Conservation (phyloP, 2,888 invertebrate species). For the Ommatoiulus sabulosus region DNA sequence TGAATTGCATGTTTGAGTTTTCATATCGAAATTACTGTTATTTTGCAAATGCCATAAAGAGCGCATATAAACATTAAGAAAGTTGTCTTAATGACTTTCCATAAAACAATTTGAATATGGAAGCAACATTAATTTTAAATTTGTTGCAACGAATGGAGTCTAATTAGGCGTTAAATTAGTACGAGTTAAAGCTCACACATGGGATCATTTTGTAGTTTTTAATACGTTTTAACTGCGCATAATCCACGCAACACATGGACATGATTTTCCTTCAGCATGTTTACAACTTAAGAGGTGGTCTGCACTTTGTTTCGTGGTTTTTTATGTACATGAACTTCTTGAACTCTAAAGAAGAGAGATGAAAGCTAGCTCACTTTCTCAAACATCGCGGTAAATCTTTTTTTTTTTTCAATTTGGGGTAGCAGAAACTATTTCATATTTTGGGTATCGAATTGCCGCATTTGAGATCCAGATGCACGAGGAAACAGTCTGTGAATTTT, state of each 20-base stretch:
- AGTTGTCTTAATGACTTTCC: too few relatives aligned
- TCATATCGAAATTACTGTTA: too few relatives aligned
- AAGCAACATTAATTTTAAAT: neutral
- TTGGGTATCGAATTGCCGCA: neutral
- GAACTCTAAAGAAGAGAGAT: neutral
- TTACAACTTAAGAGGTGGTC: neutral
- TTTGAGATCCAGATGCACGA: neutral
- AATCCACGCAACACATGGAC: neutral
- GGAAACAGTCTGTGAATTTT: constrained; percentile 2
- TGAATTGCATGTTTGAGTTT: too few relatives aligned
- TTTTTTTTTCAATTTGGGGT: neutral
- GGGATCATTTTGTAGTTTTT: neutral
- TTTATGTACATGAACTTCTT: constrained; percentile 1
- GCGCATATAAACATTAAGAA: too few relatives aligned
- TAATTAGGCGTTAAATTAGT: neutral
- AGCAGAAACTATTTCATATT: neutral
- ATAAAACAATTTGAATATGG: too few relatives aligned
- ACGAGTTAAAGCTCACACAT: neutral
- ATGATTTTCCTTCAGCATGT: neutral
- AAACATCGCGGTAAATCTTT: constrained; percentile 25
- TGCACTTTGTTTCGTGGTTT: neutral
- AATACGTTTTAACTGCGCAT: neutral
- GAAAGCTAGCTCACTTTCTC: neutral
- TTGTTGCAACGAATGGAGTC: neutral
- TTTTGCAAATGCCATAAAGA: too few relatives aligned